A percentile compares a stretch with the other conserved stretches of the same genome.
phyloP scores from a whole-genome alignment of 2,113 vertebrate species.

The Bufo gargarizans region DNA sequence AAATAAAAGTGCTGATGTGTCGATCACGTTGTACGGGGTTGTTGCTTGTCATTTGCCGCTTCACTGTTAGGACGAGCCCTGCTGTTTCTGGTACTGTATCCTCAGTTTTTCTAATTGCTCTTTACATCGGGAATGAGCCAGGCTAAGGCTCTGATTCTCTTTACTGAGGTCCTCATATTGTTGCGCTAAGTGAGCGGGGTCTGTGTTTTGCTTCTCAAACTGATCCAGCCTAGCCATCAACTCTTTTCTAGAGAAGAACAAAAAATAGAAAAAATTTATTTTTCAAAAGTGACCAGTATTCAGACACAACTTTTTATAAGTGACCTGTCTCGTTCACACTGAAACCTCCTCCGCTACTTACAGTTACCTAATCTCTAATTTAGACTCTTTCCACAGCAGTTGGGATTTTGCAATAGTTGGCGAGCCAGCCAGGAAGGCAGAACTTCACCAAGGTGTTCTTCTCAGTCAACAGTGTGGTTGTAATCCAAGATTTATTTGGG shows the following conservation, averaged over 20 bases:
- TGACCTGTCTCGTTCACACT: not conserved
- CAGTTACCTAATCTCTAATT: too few species aligned
- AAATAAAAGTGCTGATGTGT: slow-evolving; percentile 18
- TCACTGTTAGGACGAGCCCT: slow-evolving; percentile 86
- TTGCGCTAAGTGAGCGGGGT: slow-evolving; percentile 85
- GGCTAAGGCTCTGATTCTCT: slow-evolving; percentile 88
- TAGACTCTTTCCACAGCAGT: too few species aligned
- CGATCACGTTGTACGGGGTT: not conserved
- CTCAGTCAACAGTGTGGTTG: too few species aligned
- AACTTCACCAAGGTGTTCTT: too few species aligned
- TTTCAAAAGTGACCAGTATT: not conserved
- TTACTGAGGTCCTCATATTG: slow-evolving; percentile 89
- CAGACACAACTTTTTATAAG: not conserved
- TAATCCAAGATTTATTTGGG: too few species aligned
- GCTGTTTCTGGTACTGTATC: slow-evolving; percentile 81
- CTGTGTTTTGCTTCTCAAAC: slow-evolving; percentile 85
- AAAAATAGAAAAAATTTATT: not conserved
- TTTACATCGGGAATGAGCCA: slow-evolving; percentile 85
- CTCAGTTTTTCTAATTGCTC: slow-evolving; percentile 90
- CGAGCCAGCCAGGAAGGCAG: too few species aligned
- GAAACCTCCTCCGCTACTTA: not conserved
- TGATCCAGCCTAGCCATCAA: slow-evolving; percentile 90
- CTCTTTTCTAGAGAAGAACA: slow-evolving; percentile 78
- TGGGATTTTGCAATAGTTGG: too few species aligned
- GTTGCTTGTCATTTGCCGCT: not conserved